Base-by-base conservation (phyloP, 2,888 invertebrate genomes). In the Lasius platythorax region DNA sequence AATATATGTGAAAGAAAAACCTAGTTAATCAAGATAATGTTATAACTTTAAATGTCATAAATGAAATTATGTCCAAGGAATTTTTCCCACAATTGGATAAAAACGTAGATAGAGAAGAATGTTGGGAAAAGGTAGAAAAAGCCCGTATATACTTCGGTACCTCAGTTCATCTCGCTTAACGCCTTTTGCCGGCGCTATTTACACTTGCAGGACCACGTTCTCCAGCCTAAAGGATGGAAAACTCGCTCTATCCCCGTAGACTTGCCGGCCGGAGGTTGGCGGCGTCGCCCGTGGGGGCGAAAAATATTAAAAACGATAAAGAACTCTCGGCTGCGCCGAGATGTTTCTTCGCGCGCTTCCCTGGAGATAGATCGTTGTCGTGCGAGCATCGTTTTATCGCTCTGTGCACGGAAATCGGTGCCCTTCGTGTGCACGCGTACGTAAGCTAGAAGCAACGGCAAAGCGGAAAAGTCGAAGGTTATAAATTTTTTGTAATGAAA, bases 261-360 rank as follows among this genome's bases (percentile, higher is more conserved):
- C 50, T 75, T 37, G 23, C 33, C 40, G 63, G 18, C 8, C 30
- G 2, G 30, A 23, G 46, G 46, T 64, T 63, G 43, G 72, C 61
- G 33, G 58, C 30, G 46, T 72, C 23, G 33, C 46, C 64, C 28
- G 18, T 66, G 53, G 70, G 70, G 64, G 70, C 43, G 83, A 81
- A 81, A 83, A 83, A 83, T 83, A 83, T 83, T 83, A 74, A 84
- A 67, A 73, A 67, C 84, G 73, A 86, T 76, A 84, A 86, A 86
- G 58, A 70, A 81, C 81, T 66, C 61, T 53, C 66, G 61, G 79
- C n/a, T 30, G 56, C 33, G 43, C 43, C 50, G 50, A 53, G 50
- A 53, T 43, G 23, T 56, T 76, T 70, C 46, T 67, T 75, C 30
- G 75, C 43, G 67, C 64, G 50, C 66, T 56, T 28, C 30, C 46